Base-by-base conservation (phyloP, 2,797 vertebrate species). In the Miichthys miiuy region DNA sequence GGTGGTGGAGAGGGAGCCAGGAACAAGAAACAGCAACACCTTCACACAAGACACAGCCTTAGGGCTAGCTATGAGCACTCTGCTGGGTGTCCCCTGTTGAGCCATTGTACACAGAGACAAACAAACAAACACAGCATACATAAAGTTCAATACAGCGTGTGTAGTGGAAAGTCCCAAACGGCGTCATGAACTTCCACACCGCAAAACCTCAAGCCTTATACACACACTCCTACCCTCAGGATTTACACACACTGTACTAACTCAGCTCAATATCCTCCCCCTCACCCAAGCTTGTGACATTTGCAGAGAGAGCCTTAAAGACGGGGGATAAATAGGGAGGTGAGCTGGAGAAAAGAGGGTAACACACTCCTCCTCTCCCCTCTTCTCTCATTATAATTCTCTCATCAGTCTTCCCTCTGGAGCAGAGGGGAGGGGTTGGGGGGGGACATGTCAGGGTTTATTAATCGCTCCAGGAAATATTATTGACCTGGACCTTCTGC, bases 401-500 rank as follows among this genome's bases (percentile, higher is more conserved):
- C 78, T 86, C 89, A 91, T 94, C 90, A 88, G 88, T 92, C 89
- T 81, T 85, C 82, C 86, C 72, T 46, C 55, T 47, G 71, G 83
- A 77, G 74, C 67, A 9, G 46, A 38, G 66, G 63, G 64, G 48
- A 21, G 34, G 34, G 34, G 30, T 17, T 4, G 34, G 7, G 34
- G 69, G n/a, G 54, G 54, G 54, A 81, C 87, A 92, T 81, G 91
- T 88, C 88, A 77, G 81, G 84, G 85, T 94, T 95, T 94, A 95
- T 94, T 94, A 94, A 94, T 94, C 76, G 82, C 87, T 79, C 87
- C 81, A 79, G 89, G 90, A 94, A 91, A 84, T 90, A 92, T 91
- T 92, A 94, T 94, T 92, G 93, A 94, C 91, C 89, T 21, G 77
- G 86, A 91, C 90, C 91, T 85, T 90, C 86, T 92, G 91, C 85